These are phyloP conservation scores for Masticophis lateralis DNA, from an alignment of 2,797 vertebrate genomes.

Conservation along the genomic window DNA sequence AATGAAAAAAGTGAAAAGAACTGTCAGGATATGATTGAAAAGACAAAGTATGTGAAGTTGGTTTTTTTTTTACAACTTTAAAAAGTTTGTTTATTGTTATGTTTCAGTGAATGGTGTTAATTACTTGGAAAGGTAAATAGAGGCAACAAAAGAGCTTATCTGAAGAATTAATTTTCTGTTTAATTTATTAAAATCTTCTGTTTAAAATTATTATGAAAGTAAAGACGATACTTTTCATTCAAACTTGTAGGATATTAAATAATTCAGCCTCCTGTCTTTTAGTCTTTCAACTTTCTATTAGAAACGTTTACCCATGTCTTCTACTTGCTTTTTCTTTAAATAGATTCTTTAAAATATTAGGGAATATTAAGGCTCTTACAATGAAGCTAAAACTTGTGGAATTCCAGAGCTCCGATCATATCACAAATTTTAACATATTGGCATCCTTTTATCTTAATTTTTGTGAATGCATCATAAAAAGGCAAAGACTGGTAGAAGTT, in stretches of 20 bases:
- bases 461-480: background rate
- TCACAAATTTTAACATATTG: background rate
- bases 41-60: background rate
- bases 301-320: background rate
- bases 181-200: background rate
- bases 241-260: background rate
- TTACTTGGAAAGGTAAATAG: background rate
- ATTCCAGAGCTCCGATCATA: background rate
- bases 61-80: background rate
- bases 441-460: background rate
- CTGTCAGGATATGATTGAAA: background rate
- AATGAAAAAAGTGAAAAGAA: background rate
- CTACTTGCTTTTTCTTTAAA: background rate
- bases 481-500: background rate
- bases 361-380: background rate
- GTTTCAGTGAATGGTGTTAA: background rate
- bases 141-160: background rate
- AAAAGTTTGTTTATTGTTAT: background rate
- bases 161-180: background rate
- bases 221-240: background rate
- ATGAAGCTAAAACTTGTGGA: background rate
- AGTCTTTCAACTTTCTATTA: background rate
- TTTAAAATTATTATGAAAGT: background rate
- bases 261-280: background rate
- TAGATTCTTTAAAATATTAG: background rate